Evolutionary conservation across 2,888 invertebrate species (phyloP), one percentile per base, ranked within the genome.

Genomic region (Siphlonurus alternatus): DNA sequence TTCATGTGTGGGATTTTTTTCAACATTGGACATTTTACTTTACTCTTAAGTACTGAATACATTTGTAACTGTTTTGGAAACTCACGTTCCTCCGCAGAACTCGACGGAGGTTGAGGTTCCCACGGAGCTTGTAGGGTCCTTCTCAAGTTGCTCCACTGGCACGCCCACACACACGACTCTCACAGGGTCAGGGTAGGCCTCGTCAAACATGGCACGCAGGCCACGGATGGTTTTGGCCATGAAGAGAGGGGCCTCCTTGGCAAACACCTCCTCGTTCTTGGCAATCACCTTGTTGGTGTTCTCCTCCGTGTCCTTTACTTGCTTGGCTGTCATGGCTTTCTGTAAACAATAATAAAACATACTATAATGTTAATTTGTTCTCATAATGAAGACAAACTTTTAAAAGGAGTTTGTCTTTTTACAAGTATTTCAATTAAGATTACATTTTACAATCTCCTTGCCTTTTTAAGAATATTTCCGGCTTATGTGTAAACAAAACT

Each of bases 141-240:
- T 79, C 73, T 95, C 88, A 59, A 99, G 79, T 59, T 90, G 82
- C 69, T 96, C 95, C 3, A 99, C 88, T 0, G 96, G 86, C 56
- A 95, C 83, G 22, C 98, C 99, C 69, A 99, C 87, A 24, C 94
- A 92, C 56, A 99, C 93, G 3, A 99, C 84, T 70, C 91, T 80
- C 2, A 93, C 92, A 3, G 98, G 95, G 79, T 99, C 98, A 1
- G 98, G 98, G 76, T 99, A 99, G 15, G 93, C 91, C 81, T 99
- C 98, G 75, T 95, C 98, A 78, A 99, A 99, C 78, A 99, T 96
- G 23, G 99, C 99, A 67, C 99, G 84, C 53, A 97, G 78, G 2
- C 96, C 96, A 68, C 88, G 85, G 67, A 96, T 91, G 68, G 88
- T 87, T 79, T 96, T 96, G 18, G 99, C 99, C 65, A 88, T 79